Evolutionary conservation across 2,797 vertebrate genomes (phyloP), one percentile per base, ranked within the genome.

Genomic region (Tokudaia muenninki): DNA sequence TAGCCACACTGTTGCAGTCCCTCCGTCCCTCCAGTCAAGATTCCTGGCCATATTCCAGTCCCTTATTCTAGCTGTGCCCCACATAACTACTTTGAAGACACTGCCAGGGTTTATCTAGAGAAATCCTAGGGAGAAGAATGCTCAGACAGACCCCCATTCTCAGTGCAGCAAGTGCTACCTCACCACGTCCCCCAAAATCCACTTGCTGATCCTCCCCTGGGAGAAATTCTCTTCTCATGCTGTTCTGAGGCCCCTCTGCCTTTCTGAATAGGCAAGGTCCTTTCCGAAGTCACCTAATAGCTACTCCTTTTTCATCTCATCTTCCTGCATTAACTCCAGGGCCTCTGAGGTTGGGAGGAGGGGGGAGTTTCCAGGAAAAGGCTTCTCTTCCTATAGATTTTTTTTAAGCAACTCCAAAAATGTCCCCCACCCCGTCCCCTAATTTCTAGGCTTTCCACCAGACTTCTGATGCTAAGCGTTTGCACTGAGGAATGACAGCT

Each of bases 341-440:
- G 61, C 24, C 81, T 90, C 34, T 72, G 70, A 70, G 16, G 13
- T 26, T 4, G 41, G 82, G 41, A 63, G 26, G 24, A 3, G 6
- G 1, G 63, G 21, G 16, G 31, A 52, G 4, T 77, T 95, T 97
- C 93, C 80, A 84, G 89, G 70, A 93, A 96, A 55, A 81, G 12
- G 3, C 31, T 82, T 84, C 52, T 59, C 21, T 47, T 77, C 47
- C 63, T 89, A 65, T 55, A 63, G 83, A 52, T 52, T 52, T 52
- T 52, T 52, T 52, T 52, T 52, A 52, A 65, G 82, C 67, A 63
- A 50, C 61, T 67, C 78, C 72, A 34, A 81, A 75, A 91, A 61
- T 3, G 34, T 34, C 52, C 19, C 31, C 65, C 29, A 14, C 41
- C 44, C 50, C 3, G n/a, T 41, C 17, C 61, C 72, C 87, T 80